Evolutionary conservation across 2,113 vertebrate genomes (phyloP).

Genomic region (Erythrolamprus reginae): DNA sequence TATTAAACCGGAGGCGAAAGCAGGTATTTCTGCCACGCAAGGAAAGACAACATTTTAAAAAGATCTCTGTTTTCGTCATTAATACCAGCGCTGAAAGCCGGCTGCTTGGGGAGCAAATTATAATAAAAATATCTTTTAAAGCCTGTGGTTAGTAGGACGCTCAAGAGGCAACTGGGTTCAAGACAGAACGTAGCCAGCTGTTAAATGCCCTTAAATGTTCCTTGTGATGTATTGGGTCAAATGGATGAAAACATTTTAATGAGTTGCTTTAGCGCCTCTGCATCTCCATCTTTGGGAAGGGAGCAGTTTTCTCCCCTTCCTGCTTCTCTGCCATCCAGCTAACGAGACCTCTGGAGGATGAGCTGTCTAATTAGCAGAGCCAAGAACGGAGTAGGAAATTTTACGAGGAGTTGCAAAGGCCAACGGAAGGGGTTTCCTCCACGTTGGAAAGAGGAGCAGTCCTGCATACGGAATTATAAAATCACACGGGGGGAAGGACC

Average conservation of each 20-base stretch:
- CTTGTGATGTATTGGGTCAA: background rate
- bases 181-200: slow-evolving; percentile 30
- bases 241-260: background rate
- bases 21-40: slow-evolving; percentile 39
- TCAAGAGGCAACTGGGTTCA: slow-evolving; percentile 36
- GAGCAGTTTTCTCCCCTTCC: fast-evolving
- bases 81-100: slow-evolving; percentile 43
- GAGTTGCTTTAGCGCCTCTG: background rate
- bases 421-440: background rate
- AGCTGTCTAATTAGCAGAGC: slow-evolving; percentile 25
- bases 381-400: background rate
- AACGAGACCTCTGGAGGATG: background rate
- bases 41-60: slow-evolving; percentile 46
- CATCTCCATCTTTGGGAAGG: background rate
- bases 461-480: background rate
- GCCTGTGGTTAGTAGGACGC: background rate
- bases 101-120: slow-evolving; percentile 50
- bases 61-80: slow-evolving; percentile 50
- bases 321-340: background rate
- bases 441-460: background rate
- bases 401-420: background rate
- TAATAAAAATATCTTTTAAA: slow-evolving; percentile 50
- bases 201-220: slow-evolving; percentile 44
- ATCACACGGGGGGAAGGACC: background rate
- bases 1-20: slow-evolving; percentile 57